Evolutionary conservation across 2,888 invertebrate species (phyloP).

Genomic region (Hymenopus coronatus): DNA sequence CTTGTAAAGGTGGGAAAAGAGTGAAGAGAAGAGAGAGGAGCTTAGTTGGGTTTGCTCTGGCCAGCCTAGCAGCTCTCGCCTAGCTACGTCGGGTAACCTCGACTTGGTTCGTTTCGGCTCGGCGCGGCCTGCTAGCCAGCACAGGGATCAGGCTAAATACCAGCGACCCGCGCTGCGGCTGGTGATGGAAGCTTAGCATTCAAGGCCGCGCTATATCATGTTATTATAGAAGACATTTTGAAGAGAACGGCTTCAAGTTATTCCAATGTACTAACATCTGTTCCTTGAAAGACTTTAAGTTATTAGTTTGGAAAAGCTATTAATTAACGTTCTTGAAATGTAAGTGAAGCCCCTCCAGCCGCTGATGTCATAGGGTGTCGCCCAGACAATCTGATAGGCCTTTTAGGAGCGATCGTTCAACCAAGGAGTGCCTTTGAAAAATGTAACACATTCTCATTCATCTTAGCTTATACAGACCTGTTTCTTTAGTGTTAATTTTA

Average conservation of each 20-base stretch:
- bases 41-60: slow-evolving; percentile 9
- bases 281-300: neutral
- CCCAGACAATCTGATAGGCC: neutral
- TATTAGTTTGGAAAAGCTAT: neutral
- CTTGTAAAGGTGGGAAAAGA: slow-evolving; percentile 21
- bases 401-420: neutral
- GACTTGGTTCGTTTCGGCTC: neutral
- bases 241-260: neutral
- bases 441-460: neutral
- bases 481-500: too few species aligned
- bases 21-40: neutral
- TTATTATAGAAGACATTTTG: slow-evolving; percentile 23
- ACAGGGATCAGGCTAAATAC: slow-evolving; percentile 33
- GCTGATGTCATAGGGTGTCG: neutral
- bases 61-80: slow-evolving; percentile 22
- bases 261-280: neutral
- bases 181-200: slow-evolving; percentile 19
- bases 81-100: slow-evolving; percentile 15
- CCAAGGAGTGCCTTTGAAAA: neutral
- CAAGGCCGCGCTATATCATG: slow-evolving; percentile 19
- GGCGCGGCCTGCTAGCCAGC: slow-evolving; percentile 22
- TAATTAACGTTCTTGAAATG: neutral
- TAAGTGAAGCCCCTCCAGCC: neutral
- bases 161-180: slow-evolving; percentile 25
- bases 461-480: neutral